Conservation (phyloP, 2,797 vertebrate genomes). For the Anabas testudineus region DNA sequence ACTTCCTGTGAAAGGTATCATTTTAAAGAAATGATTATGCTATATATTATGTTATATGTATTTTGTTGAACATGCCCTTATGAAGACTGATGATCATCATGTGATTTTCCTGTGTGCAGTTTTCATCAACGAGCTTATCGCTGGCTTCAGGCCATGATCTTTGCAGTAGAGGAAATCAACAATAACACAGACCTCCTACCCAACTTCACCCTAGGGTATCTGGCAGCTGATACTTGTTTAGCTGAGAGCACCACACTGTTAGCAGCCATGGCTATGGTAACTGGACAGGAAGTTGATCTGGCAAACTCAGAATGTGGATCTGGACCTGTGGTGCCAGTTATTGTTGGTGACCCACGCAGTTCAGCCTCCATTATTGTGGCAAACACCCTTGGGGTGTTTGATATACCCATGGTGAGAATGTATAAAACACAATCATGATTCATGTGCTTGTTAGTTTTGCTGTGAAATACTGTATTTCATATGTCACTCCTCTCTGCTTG, state of each 20-base stretch:
- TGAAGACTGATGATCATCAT: too few relatives aligned
- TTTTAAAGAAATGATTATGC: too few relatives aligned
- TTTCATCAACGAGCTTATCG: slow-evolving; percentile 46
- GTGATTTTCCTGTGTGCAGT: slow-evolving; percentile 21
- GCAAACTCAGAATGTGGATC: slow-evolving; percentile 43
- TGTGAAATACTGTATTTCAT: too few relatives aligned
- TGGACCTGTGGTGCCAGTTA: slow-evolving; percentile 53
- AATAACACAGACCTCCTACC: slow-evolving; percentile 56
- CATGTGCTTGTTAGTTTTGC: slow-evolving; percentile 9
- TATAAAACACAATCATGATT: too few relatives aligned
- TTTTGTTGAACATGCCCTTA: too few relatives aligned
- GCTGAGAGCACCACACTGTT: slow-evolving; percentile 60
- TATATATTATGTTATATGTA: too few relatives aligned
- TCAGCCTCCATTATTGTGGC: slow-evolving; percentile 66
- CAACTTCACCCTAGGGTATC: slow-evolving; percentile 68
- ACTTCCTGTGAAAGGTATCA: slow-evolving; percentile 54
- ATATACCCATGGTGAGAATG: slow-evolving; percentile 61
- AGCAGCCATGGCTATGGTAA: slow-evolving; percentile 61
- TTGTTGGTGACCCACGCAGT: slow-evolving; percentile 65
- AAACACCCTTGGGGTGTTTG: slow-evolving; percentile 70
- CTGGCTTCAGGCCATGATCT: slow-evolving; percentile 70
- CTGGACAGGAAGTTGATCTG: slow-evolving; percentile 46
- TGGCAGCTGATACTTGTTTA: slow-evolving; percentile 66
- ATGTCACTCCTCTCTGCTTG: neutral
- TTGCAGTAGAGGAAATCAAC: slow-evolving; percentile 73